Conservation (phyloP, 2,888 invertebrate species). For the Lasioglossum vierecki region DNA sequence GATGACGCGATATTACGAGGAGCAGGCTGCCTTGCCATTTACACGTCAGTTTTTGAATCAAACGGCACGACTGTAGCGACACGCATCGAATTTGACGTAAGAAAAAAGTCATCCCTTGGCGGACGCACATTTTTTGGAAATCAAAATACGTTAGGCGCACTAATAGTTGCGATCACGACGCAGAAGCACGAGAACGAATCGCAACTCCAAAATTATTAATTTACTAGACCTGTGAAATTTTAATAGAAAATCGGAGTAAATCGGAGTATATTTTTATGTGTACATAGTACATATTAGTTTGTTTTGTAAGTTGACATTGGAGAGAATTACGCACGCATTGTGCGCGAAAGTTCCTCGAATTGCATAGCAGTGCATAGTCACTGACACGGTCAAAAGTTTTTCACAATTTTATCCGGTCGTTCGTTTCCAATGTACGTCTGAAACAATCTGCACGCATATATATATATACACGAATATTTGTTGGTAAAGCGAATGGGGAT, state of each 20-base stretch:
- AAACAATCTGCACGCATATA: neutral
- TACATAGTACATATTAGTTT: neutral
- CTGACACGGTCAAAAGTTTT: neutral
- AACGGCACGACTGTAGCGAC: neutral
- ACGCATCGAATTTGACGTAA: neutral
- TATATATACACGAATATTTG: neutral
- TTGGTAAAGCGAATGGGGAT: neutral
- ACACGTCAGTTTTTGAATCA: neutral
- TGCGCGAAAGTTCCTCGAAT: neutral
- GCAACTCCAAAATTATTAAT: constrained; percentile 8
- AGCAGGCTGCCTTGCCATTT: neutral
- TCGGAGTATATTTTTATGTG: neutral
- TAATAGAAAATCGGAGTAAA: neutral
- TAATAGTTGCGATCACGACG: neutral
- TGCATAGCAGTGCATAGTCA: neutral
- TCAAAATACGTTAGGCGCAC: neutral
- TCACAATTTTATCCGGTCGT: neutral
- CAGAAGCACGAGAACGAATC: constrained; percentile 2
- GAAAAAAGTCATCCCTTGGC: neutral
- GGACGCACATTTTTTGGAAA: constrained; percentile 1
- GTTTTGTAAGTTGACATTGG: neutral
- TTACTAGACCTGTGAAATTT: neutral
- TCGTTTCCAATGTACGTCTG: neutral
- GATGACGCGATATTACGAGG: neutral
- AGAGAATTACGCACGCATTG: neutral